phyloP scores from a whole-genome alignment of 1,140 invertebrate species.

The Zaprionus kolodkinae region DNA sequence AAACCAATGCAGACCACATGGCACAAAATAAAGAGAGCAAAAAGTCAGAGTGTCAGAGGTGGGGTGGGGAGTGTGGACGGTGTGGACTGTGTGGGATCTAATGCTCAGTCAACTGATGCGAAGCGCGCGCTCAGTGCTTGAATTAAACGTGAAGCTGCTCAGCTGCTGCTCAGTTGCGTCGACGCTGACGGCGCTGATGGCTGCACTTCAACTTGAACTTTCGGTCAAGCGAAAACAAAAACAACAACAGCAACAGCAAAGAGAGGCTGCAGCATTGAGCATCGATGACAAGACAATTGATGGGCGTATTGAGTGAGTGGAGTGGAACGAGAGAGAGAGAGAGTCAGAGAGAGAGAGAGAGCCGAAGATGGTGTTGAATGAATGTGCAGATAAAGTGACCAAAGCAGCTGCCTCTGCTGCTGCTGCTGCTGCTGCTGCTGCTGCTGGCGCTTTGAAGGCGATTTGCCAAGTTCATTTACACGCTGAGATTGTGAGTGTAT shows the following conservation, averaged over 20 bases:
- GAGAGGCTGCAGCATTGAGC: constrained; percentile 30
- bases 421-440: constrained; percentile 10
- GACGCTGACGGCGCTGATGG: constrained; percentile 1
- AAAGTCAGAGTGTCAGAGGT: neutral
- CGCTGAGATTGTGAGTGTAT: neutral
- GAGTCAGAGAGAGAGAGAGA: constrained; percentile 1
- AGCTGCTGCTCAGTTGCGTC: no score
- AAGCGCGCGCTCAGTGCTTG: neutral
- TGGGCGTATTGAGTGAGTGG: constrained; percentile 50
- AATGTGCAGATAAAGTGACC: constrained; percentile 46
- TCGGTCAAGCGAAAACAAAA: constrained; percentile 39
- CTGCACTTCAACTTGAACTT: constrained; percentile 77
- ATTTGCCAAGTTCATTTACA: constrained; percentile 31
- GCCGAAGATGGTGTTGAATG: constrained; percentile 38
- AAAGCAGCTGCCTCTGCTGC: constrained; percentile 27
- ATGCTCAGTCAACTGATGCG: constrained; percentile 5
- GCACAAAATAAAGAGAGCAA: constrained; percentile 6
- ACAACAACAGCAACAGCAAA: constrained; percentile 8
- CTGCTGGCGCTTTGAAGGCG: constrained; percentile 25
- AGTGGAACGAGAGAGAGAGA: constrained; percentile 7
- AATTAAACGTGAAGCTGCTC: neutral
- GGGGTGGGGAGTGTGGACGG: no score
- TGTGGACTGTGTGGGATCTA: constrained; percentile 2
- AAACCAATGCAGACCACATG: constrained; percentile 78
- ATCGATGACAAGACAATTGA: constrained; percentile 77